Base-by-base conservation (phyloP, 2,888 invertebrate species). In the Epirrita christyi region DNA sequence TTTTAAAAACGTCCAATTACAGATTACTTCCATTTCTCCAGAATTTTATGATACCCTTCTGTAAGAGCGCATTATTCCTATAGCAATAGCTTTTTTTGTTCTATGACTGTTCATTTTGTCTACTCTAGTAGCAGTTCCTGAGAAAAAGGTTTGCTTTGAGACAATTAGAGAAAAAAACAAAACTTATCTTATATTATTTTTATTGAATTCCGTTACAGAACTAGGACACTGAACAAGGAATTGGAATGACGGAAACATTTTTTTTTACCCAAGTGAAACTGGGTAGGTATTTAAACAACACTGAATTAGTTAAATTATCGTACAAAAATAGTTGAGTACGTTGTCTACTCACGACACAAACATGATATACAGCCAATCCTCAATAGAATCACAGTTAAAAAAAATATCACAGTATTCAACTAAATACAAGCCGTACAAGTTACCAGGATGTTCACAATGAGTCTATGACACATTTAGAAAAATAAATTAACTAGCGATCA, bases 361-460 rank as follows among this genome's bases (percentile, higher is more conserved):
- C 50, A 55, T 46, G 49, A 59, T 57, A 71, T 77, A 3, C 72
- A 79, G 80, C 80, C 78, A 85, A 87, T 83, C 84, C 85, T 84
- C 86, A 81, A 72, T 76, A 79, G 78, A 81, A 83, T 76, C 78
- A 83, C 80, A 83, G 71, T 71, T 60, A 75, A 75, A 78, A 85
- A 83, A 86, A 83, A 83, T 90, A 90, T 90, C 91, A 91, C 90
- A 90, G 90, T 85, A 80, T 77, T 65, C 63, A 87, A 86, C 77
- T 81, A 81, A 80, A 80, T 64, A 64, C 49, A 52, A 53, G 41
- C 6, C 27, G 40, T 55, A 50, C 15, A 55, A 49, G 45, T 50
- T 50, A 34, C 60, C 55, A 57, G 45, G 56, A 55, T 59, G 48
- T 59, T 51, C 38, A 44, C 55, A 41, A 57, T 41, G n/a, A 69